Evolutionary conservation across 37 sponge, comb jelly and placozoan species (phyloP).

Genomic region (Cliona cf. orientalis): DNA sequence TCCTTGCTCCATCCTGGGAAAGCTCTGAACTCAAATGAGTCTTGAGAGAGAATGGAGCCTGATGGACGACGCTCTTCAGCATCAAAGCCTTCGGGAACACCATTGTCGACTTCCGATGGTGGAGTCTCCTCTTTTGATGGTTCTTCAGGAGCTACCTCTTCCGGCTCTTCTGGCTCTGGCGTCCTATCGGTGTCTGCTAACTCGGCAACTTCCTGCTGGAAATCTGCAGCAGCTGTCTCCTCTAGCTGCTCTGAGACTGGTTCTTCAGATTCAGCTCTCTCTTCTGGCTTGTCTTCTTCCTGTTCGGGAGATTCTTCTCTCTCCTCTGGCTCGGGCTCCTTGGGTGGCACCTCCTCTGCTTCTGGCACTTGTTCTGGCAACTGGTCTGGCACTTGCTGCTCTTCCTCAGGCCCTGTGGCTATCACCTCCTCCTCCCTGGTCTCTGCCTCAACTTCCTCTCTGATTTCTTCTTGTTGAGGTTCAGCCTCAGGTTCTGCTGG

Average conservation of each 20-base stretch:
- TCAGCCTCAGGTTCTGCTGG: too few species aligned
- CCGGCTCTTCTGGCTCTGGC: too few species aligned
- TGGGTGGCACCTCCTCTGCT: background rate
- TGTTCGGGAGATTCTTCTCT: background rate
- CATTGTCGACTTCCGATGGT: background rate
- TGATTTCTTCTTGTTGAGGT: too few species aligned
- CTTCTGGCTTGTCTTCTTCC: background rate
- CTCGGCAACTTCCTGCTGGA: too few species aligned
- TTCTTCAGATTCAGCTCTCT: background rate
- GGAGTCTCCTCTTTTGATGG: too few species aligned
- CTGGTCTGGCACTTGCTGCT: background rate
- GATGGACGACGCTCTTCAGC: too few species aligned
- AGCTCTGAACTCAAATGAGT: constrained; percentile 14
- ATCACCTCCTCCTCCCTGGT: background rate
- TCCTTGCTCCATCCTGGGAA: background rate
- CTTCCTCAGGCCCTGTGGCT: background rate
- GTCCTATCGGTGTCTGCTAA: too few species aligned
- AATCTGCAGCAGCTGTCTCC: too few species aligned
- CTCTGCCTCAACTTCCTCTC: background rate
- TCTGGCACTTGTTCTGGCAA: too few species aligned
- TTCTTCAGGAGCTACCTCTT: too few species aligned
- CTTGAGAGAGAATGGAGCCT: background rate
- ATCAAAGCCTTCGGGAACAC: background rate
- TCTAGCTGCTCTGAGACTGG: background rate
- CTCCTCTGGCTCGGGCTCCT: background rate